Percentiles rank a stretch among this genome's conserved stretches.
phyloP scores from a whole-genome alignment of 2,888 invertebrate species.

The Mylabris sibirica region DNA sequence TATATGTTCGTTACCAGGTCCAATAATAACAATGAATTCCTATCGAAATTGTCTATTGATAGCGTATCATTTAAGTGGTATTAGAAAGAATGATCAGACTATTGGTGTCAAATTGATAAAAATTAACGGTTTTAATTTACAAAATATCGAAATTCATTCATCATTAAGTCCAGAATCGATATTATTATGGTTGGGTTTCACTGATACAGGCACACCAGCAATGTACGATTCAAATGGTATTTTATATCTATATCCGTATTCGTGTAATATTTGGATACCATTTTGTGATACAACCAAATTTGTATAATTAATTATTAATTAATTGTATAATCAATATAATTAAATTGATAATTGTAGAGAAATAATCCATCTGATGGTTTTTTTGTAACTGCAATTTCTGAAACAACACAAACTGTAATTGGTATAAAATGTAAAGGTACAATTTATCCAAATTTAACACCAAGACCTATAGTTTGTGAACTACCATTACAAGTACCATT shows the following conservation, averaged over 20 bases:
- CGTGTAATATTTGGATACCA: slow-evolving; percentile 81
- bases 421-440: slow-evolving; percentile 90
- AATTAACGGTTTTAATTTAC: slow-evolving; percentile 56
- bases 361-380: slow-evolving; percentile 77
- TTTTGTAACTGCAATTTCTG: slow-evolving; percentile 80
- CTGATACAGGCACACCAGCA: slow-evolving; percentile 82
- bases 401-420: slow-evolving; percentile 78
- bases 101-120: slow-evolving; percentile 66
- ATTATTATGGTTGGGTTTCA: slow-evolving; percentile 80
- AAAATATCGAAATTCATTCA: slow-evolving; percentile 64
- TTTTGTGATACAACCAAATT: slow-evolving; percentile 77
- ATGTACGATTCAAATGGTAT: slow-evolving; percentile 80
- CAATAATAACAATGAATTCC: slow-evolving; percentile 73
- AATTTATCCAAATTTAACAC: slow-evolving; percentile 85
- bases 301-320: slow-evolving; percentile 61
- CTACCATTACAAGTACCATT: slow-evolving; percentile 70
- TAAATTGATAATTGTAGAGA: slow-evolving; percentile 56
- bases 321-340: slow-evolving; percentile 13
- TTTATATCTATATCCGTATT: slow-evolving; percentile 73
- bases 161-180: slow-evolving; percentile 74
- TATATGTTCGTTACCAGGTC: slow-evolving; percentile 76
- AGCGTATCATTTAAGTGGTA: slow-evolving; percentile 70
- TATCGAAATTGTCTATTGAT: slow-evolving; percentile 69
- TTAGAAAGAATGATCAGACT: slow-evolving; percentile 65
- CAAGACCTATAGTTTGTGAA: slow-evolving; percentile 83